These are phyloP conservation scores for Gnathochromis pfefferi DNA, from an alignment of 2,113 vertebrate species.

Conservation along the genomic window DNA sequence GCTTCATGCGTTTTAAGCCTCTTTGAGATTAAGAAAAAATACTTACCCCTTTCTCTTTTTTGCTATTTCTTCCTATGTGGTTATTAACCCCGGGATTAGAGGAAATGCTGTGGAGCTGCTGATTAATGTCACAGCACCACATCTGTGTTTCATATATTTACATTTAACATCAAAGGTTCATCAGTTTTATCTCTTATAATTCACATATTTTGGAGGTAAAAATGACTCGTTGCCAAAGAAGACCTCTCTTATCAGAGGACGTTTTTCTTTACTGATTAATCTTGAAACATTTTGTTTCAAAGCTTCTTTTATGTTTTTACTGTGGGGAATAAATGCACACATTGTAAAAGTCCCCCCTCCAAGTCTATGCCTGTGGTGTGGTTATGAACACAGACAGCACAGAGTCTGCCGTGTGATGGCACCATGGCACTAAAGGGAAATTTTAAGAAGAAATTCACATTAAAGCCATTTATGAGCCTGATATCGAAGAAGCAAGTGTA, in stretches of 20 bases:
- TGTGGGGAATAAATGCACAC: neutral
- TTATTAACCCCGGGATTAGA: neutral
- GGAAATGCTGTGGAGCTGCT: neutral
- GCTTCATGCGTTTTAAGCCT: neutral
- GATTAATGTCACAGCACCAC: neutral
- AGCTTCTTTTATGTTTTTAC: neutral
- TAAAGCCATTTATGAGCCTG: conserved; percentile 16
- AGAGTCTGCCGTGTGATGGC: neutral
- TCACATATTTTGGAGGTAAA: neutral
- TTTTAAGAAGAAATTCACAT: neutral
- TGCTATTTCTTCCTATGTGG: neutral
- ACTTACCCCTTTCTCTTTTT: neutral
- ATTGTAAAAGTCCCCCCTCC: neutral
- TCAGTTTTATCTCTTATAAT: neutral
- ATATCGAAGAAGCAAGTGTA: conserved; percentile 18
- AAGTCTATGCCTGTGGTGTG: neutral
- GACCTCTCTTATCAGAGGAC: fast-evolving
- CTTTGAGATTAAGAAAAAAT: neutral
- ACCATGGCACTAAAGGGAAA: neutral
- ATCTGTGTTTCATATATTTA: neutral
- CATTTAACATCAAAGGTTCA: neutral
- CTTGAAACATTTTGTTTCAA: neutral
- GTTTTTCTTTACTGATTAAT: neutral
- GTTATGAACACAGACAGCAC: neutral
- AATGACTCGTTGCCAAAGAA: neutral